These are phyloP conservation scores for Sceloporus tristichus DNA, from an alignment of 2,113 vertebrate species.

Conservation along the genomic window DNA sequence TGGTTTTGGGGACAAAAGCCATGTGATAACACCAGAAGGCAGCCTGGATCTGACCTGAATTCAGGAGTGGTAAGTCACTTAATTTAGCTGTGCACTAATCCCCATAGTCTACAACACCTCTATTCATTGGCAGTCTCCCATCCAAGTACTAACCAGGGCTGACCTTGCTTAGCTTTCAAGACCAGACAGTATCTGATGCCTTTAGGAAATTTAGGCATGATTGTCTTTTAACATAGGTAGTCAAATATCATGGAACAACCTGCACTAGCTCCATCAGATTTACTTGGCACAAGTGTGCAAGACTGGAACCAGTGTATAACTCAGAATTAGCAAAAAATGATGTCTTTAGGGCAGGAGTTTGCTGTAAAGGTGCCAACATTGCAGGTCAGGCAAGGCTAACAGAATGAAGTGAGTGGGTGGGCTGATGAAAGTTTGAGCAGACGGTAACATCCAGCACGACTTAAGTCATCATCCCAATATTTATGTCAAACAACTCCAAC, in stretches of 20 bases:
- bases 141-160: too few relatives aligned
- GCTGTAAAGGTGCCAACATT: neutral
- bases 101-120: too few relatives aligned
- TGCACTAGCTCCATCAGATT: neutral
- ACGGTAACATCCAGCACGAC: neutral
- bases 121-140: too few relatives aligned
- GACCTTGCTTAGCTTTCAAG: too few relatives aligned
- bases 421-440: conserved; percentile 24
- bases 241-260: neutral
- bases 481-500: conserved; percentile 2
- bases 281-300: neutral
- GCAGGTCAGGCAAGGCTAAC: neutral
- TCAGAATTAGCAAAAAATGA: neutral
- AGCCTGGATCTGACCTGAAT: too few relatives aligned
- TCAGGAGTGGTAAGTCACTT: too few relatives aligned
- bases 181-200: too few relatives aligned
- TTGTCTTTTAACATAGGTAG: neutral
- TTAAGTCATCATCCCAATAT: neutral
- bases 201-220: too few relatives aligned
- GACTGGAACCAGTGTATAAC: neutral
- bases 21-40: too few relatives aligned
- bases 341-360: neutral
- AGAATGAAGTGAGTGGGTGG: neutral
- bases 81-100: too few relatives aligned
- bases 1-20: too few relatives aligned